Conservation (phyloP, 1,140 invertebrate species). For the Drosophila hydei region DNA sequence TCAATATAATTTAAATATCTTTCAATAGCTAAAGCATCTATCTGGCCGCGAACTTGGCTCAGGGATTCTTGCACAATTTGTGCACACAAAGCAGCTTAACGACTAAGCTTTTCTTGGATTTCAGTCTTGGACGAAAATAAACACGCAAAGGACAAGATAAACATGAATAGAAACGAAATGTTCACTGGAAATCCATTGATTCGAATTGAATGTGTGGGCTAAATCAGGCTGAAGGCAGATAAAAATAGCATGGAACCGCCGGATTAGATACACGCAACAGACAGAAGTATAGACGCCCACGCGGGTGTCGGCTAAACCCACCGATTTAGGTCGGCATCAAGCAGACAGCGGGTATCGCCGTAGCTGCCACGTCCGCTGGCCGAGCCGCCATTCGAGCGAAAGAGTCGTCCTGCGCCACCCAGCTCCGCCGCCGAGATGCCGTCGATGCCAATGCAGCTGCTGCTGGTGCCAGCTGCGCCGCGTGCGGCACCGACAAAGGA, state of each 20-base stretch:
- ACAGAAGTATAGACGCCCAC: slow-evolving; percentile 30
- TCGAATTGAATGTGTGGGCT: slow-evolving; percentile 11
- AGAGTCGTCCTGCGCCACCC: slow-evolving; percentile 65
- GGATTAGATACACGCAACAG: slow-evolving; percentile 38
- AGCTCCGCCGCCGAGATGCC: slow-evolving; percentile 67
- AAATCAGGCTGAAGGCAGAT: slow-evolving; percentile 2
- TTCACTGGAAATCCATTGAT: slow-evolving; percentile 1
- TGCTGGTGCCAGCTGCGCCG: slow-evolving; percentile 23
- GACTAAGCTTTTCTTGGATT: slow-evolving; percentile 5
- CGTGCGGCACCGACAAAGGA: slow-evolving; percentile 70
- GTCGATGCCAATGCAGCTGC: slow-evolving; percentile 49
- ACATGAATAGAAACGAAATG: slow-evolving; percentile 24
- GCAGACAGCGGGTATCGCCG: slow-evolving; percentile 71
- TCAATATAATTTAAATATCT: background rate
- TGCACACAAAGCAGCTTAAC: slow-evolving; percentile 23
- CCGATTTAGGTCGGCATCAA: slow-evolving; percentile 77
- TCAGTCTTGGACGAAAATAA: slow-evolving; percentile 5
- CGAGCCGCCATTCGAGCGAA: slow-evolving; percentile 53
- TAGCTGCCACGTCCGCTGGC: slow-evolving; percentile 68
- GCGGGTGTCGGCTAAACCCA: slow-evolving; percentile 41
- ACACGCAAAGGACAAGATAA: slow-evolving; percentile 24
- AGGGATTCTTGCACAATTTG: slow-evolving; percentile 23
- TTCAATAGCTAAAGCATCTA: background rate
- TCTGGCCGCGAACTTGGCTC: background rate
- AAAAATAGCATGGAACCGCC: slow-evolving; percentile 40